Conservation (phyloP, 1,140 invertebrate genomes). For the Bombus pyrosoma region DNA sequence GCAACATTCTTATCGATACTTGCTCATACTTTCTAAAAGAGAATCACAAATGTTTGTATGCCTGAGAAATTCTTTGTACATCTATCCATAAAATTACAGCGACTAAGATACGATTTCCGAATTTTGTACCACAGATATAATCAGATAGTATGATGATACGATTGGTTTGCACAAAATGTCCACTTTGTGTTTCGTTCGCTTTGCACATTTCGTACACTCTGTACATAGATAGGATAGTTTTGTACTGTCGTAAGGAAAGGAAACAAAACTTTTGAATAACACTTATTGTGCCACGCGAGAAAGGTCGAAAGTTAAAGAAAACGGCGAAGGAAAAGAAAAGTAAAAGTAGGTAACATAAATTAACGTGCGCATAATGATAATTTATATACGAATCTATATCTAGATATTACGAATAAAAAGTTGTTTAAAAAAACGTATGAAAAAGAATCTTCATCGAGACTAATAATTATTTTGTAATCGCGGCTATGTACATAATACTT, state of each 20-base stretch:
- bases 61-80: not conserved
- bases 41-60: not conserved
- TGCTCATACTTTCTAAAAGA: constrained; percentile 24
- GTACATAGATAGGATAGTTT: constrained; percentile 79
- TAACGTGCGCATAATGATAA: constrained; percentile 55
- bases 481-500: constrained; percentile 60
- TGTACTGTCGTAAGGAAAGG: constrained; percentile 65
- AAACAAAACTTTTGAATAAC: constrained; percentile 15
- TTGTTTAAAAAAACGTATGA: constrained; percentile 30
- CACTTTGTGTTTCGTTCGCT: constrained; percentile 55
- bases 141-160: constrained; percentile 15
- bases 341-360: constrained; percentile 3
- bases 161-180: constrained; percentile 29
- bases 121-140: constrained; percentile 15
- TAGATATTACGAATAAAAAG: constrained; percentile 47
- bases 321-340: not conserved
- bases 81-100: not conserved
- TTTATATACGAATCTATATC: constrained; percentile 61
- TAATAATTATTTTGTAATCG: constrained; percentile 55
- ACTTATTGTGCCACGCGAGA: constrained; percentile 31
- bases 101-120: not conserved
- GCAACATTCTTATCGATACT: constrained; percentile 1
- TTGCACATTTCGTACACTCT: constrained; percentile 60
- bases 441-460: not conserved
- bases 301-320: constrained; percentile 9